Conservation (phyloP, 2,113 vertebrate genomes). For the Pavo muticus region DNA sequence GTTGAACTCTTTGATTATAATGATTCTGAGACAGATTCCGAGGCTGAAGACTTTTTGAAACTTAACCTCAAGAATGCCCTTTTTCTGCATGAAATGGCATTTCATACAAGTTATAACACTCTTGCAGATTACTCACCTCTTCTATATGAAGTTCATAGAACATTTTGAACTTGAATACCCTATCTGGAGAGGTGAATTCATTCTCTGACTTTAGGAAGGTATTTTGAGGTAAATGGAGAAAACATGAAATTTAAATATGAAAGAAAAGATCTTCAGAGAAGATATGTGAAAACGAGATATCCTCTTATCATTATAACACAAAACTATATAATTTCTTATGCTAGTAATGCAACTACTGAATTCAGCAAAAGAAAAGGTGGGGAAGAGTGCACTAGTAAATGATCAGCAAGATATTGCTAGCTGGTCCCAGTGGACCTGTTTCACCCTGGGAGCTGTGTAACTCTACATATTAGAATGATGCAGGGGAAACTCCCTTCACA, state of each 20-base stretch:
- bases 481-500: background rate
- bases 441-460: background rate
- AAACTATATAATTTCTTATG: background rate
- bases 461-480: background rate
- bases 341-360: background rate
- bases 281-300: background rate
- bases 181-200: background rate
- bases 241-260: background rate
- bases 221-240: background rate
- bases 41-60: background rate
- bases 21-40: background rate
- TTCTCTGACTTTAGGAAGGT: background rate
- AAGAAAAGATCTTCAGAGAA: background rate
- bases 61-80: background rate
- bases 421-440: background rate
- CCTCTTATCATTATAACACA: background rate
- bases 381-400: background rate
- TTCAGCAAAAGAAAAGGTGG: background rate
- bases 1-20: background rate
- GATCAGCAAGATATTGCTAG: background rate
- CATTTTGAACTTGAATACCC: background rate
- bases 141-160: accelerated
- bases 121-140: background rate
- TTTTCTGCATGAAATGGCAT: background rate
- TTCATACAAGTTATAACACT: background rate